phyloP scores from a whole-genome alignment of 2,113 vertebrate species.

The Formicarius rufipectus region DNA sequence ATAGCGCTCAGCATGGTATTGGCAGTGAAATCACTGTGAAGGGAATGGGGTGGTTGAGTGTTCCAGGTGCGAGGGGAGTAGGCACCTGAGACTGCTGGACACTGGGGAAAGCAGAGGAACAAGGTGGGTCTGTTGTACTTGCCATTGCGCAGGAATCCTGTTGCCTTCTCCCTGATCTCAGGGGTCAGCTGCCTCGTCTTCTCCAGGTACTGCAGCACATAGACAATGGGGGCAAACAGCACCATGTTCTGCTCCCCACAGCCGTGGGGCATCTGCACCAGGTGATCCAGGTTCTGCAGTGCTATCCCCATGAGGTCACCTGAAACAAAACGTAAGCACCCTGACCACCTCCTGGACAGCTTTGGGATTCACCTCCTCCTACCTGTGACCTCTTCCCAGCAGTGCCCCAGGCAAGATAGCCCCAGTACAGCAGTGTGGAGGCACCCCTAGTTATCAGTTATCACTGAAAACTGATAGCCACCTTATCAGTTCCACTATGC shows the following conservation, averaged over 20 bases:
- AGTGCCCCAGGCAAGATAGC: neutral
- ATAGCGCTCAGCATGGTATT: neutral
- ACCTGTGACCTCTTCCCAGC: neutral
- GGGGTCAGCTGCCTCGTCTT: constrained; percentile 76
- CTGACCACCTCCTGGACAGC: neutral
- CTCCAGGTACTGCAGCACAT: constrained; percentile 82
- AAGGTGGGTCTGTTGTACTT: neutral
- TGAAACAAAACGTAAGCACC: constrained; percentile 13
- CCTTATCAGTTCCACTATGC: neutral
- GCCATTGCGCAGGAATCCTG: constrained; percentile 76
- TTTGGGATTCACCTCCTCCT: neutral
- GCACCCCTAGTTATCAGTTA: neutral
- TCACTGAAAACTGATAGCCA: neutral
- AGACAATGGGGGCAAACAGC: constrained; percentile 83
- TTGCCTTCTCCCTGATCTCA: constrained; percentile 69
- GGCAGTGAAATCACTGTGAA: neutral
- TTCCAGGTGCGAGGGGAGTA: neutral
- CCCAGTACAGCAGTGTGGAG: neutral
- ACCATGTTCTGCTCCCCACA: constrained; percentile 92
- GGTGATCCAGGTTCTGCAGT: constrained; percentile 77
- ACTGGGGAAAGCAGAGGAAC: neutral
- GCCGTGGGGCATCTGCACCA: constrained; percentile 77
- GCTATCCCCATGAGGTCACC: constrained; percentile 83
- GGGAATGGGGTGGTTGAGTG: neutral
- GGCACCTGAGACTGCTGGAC: neutral